Evolutionary conservation across 2,113 vertebrate genomes (phyloP), one percentile per base, ranked within the genome.

Genomic region (Herpailurus yagouaroundi): DNA sequence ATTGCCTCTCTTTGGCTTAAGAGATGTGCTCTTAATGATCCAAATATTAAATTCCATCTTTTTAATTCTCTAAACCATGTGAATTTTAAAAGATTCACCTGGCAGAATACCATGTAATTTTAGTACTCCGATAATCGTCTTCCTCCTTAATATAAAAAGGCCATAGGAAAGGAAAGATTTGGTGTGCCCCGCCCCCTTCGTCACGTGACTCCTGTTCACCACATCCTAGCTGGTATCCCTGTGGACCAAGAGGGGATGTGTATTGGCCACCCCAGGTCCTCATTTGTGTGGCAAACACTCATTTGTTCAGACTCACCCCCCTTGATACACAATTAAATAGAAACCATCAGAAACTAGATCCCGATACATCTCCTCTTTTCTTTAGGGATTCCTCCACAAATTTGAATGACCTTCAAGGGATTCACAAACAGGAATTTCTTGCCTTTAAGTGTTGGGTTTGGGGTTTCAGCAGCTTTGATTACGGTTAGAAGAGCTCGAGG

Each of bases 31-130:
- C 23, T 76, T 76, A 68, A 84, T n/a, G 77, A 91, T 31, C 57
- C 82, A 66, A 94, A 33, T 66, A 85, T 52, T 92, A 92, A 92
- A 73, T 87, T 87, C 6, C 1, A 55, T 91, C 77, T 96, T 85
- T 71, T 86, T 41, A n/a, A 64, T 81, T 83, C 79, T 96, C 41
- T 68, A 87, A 97, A 84, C 52, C 10, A 23, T 29, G 19, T 66
- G 64, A 81, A 85, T 89, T 91, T 93, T 85, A 18, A 55, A 69
- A 94, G 60, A 36, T 19, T 50, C 31, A 73, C 55, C 19, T n/a
- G 33, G 63, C 15, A 57, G 83, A 95, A 74, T 57, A 73, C 33
- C 50, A 80, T 5, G 3, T 33, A 79, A 83, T 87, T 71, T 89
- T 77, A 52, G 18, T 48, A 5, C n/a, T 95, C 82, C 48, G 38